These are phyloP conservation scores for Leptocoma aspasia DNA, from an alignment of 2,113 vertebrate genomes.

Conservation along the genomic window DNA sequence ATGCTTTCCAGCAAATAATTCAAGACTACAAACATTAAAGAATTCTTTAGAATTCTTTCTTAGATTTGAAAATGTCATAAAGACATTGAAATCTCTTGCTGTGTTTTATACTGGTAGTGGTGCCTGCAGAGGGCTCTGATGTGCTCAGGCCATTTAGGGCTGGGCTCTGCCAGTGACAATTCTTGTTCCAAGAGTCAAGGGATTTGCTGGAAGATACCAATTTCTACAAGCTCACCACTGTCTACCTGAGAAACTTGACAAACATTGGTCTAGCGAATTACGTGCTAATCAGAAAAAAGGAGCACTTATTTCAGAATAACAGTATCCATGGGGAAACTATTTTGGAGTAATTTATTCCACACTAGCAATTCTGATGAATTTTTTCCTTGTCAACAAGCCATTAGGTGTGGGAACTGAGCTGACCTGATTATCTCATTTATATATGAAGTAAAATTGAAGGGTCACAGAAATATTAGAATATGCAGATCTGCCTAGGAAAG, in stretches of 20 bases:
- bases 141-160: background rate
- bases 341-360: constrained; percentile 21
- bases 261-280: background rate
- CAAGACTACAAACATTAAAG: background rate
- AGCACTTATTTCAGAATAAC: background rate
- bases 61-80: background rate
- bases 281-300: background rate
- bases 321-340: background rate
- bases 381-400: constrained; percentile 8
- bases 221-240: background rate
- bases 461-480: background rate
- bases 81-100: background rate
- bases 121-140: background rate
- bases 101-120: background rate
- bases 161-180: background rate
- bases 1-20: background rate
- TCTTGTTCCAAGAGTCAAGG: background rate
- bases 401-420: background rate
- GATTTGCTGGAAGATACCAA: background rate
- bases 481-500: background rate
- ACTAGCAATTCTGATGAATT: constrained; percentile 6
- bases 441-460: constrained; percentile 3
- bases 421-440: constrained; percentile 9
- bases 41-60: too few relatives aligned
- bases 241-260: background rate